Base-by-base conservation (phyloP, 2,888 invertebrate species). In the Aphodius sticticus region DNA sequence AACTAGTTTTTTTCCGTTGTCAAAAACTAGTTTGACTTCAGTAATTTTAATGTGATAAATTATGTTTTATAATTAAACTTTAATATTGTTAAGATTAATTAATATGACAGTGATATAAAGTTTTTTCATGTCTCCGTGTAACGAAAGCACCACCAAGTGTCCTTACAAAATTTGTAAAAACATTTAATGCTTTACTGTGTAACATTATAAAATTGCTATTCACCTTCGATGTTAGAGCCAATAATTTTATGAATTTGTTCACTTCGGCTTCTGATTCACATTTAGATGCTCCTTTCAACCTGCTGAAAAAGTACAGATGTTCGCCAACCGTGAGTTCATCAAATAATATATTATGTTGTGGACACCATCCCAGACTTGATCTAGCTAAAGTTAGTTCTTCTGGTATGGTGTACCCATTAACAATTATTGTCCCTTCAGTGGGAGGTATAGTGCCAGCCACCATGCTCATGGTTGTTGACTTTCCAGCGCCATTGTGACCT, bases 391-490 rank as follows among this genome's bases (percentile, higher is more conserved):
- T 7, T 53, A 5, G 53, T 53, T 53, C 53, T 0, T 95, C 95
- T 1, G 90, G 89, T 7, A 89, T 88, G 79, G 94, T 91, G 83
- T 95, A 92, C 0, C 89, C 91, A 14, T 91, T 86, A 82, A 96
- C 93, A 69, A 91, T 89, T 0, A 95, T 95, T 12, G 93, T 93
- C 0, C 96, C 96, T 26, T 91, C 90, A 0, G 92, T 92, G 4
- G 93, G 92, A 26, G 92, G 91, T 79, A 94, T 90, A 89, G 95
- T 93, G 70, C 94, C 97, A 69, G 97, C 97, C 70, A 98, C 89
- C 94, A 98, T 97, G 0, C 96, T 96, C 92, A 98, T 97, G 0
- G 97, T 96, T 0, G 98, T 97, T 0, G 97, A 97, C 77, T 84
- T 84, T 12, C 97, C 97, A 76, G 97, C 97, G 3, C 98, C 97